Conservation (phyloP, 2,797 vertebrate species). For the Ficedula albicollis region DNA sequence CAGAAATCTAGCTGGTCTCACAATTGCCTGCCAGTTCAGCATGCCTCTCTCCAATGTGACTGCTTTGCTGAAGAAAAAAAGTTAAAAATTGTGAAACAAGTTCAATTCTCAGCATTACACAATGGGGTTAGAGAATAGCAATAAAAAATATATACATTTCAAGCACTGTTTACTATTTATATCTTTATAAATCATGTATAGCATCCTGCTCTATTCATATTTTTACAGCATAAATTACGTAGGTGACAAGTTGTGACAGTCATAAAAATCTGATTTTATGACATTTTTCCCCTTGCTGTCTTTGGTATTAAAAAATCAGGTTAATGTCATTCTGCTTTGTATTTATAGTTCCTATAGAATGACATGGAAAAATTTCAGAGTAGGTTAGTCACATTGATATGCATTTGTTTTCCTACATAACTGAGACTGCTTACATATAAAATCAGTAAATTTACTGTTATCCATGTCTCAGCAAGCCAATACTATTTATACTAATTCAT, state of each 20-base stretch:
- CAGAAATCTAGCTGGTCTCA: not conserved
- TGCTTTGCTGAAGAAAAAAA: not conserved
- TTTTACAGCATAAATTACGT: slow-evolving; percentile 64
- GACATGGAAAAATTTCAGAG: slow-evolving; percentile 26
- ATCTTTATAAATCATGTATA: slow-evolving; percentile 64
- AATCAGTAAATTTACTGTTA: not conserved
- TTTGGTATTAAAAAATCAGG: not conserved
- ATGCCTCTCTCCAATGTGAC: not conserved
- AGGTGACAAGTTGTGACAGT: slow-evolving; percentile 60
- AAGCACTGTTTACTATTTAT: slow-evolving; percentile 62
- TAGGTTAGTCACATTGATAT: not conserved
- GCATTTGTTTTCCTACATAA: not conserved
- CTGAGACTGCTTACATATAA: not conserved
- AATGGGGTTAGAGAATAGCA: not conserved
- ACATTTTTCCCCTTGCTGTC: slow-evolving; percentile 30
- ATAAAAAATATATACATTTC: slow-evolving; percentile 37
- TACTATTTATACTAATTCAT: not conserved
- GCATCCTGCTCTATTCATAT: slow-evolving; percentile 26
- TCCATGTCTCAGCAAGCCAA: not conserved
- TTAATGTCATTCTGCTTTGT: slow-evolving; percentile 34
- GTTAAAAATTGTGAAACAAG: slow-evolving; percentile 5
- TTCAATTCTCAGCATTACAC: not conserved
- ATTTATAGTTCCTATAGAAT: slow-evolving; percentile 3
- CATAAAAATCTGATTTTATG: slow-evolving; percentile 59
- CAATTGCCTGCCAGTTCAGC: not conserved